Conservation (phyloP, 2,888 invertebrate species). For the Agrochola lychnidis region DNA sequence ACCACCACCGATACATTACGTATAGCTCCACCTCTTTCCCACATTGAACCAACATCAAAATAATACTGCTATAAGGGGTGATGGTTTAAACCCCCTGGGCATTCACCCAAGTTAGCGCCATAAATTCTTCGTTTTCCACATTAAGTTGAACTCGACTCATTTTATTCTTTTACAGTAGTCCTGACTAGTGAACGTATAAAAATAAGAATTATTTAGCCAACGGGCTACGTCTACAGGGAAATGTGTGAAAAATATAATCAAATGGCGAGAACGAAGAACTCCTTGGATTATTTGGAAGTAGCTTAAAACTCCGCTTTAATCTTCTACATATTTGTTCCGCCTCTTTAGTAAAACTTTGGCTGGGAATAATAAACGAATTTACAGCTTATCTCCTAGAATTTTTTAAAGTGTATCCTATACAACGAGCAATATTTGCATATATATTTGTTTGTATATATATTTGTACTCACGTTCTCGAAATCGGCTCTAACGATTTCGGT, state of each 20-base stretch:
- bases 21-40: too few species aligned
- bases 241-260: background rate
- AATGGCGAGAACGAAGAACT: background rate
- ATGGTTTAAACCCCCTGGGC: background rate
- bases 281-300: background rate
- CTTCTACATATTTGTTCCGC: background rate
- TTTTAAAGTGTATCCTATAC: too few species aligned
- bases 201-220: background rate
- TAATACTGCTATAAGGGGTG: background rate
- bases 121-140: background rate
- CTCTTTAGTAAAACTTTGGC: background rate
- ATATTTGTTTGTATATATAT: too few species aligned
- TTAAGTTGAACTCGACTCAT: too few species aligned
- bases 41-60: too few species aligned
- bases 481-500: too few species aligned
- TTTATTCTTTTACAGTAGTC: background rate
- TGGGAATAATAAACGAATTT: slow-evolving; percentile 2
- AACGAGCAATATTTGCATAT: too few species aligned
- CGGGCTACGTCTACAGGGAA: background rate
- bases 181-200: background rate
- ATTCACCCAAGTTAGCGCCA: background rate
- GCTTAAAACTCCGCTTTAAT: background rate
- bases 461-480: too few species aligned
- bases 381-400: slow-evolving; percentile 10
- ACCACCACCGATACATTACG: too few species aligned